phyloP scores from a whole-genome alignment of 2,888 invertebrate species.

The Tryphoninae sp. region DNA sequence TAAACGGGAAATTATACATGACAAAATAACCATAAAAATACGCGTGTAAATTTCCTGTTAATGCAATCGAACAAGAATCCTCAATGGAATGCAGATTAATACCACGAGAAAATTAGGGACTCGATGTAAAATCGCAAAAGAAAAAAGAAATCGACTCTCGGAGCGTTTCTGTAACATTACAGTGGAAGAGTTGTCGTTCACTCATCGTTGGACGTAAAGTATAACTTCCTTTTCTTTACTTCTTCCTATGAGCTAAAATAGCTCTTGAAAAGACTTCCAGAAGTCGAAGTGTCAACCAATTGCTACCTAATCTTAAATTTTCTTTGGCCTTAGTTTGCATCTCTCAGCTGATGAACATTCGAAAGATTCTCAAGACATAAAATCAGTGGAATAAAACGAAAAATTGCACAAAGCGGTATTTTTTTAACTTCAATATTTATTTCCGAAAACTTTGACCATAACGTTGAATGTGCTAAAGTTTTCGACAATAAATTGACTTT shows the following conservation, averaged over 20 bases:
- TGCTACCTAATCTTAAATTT: no score
- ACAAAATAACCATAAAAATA: not conserved
- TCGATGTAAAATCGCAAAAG: not conserved
- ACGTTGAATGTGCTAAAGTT: no score
- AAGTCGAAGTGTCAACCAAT: not conserved
- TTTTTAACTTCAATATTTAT: not conserved
- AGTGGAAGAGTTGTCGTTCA: slow-evolving; percentile 3
- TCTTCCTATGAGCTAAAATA: slow-evolving; percentile 21
- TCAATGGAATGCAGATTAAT: slow-evolving; percentile 34
- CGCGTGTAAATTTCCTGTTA: not conserved
- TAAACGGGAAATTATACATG: not conserved
- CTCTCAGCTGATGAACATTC: not conserved
- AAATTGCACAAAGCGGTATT: not conserved
- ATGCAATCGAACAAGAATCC: not conserved
- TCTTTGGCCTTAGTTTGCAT: not conserved
- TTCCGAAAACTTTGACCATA: no score
- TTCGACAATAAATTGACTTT: no score
- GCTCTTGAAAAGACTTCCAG: slow-evolving; percentile 2
- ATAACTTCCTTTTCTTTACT: not conserved
- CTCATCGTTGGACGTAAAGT: not conserved
- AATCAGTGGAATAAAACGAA: not conserved
- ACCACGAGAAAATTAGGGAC: not conserved
- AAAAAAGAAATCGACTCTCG: slow-evolving; percentile 8
- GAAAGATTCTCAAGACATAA: not conserved
- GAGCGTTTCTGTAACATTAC: slow-evolving; percentile 7